Percentiles rank a stretch among this genome's conserved stretches.
Conservation (phyloP, 2,113 vertebrate species). For the Columba janthina region DNA sequence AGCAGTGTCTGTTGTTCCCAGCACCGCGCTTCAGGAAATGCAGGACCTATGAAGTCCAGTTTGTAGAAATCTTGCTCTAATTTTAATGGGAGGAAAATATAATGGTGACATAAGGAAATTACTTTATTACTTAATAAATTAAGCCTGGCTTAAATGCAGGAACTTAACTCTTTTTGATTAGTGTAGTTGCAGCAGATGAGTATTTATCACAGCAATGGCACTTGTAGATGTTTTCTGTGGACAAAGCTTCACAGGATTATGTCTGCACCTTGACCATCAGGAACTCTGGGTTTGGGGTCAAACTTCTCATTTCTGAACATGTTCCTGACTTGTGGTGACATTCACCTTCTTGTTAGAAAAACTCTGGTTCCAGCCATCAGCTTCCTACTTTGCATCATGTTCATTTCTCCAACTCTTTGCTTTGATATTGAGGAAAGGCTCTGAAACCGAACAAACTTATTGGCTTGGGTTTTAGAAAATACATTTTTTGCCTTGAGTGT, state of each 20-base stretch:
- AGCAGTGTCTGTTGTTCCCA: not conserved
- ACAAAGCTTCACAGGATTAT: not conserved
- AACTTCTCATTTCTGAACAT: not conserved
- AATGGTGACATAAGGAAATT: not conserved
- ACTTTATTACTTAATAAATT: not conserved
- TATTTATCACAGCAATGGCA: not conserved
- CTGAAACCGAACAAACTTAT: constrained; percentile 1
- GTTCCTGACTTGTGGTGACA: not conserved
- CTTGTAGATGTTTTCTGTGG: not conserved
- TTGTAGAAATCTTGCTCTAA: not conserved
- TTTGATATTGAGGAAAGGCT: constrained; percentile 13
- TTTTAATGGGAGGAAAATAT: not conserved
- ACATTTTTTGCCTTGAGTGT: not conserved
- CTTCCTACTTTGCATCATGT: not conserved
- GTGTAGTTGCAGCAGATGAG: not conserved
- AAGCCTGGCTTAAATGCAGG: not conserved
- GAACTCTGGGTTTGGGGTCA: not conserved
- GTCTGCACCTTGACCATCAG: not conserved
- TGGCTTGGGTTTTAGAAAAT: not conserved
- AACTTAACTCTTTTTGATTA: not conserved
- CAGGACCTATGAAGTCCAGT: not conserved
- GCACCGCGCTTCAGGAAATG: not conserved
- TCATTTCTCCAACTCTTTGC: not conserved
- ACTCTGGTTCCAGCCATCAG: not conserved
- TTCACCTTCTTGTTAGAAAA: not conserved